A percentile compares a stretch with the other conserved stretches of the same genome.
phyloP scores from a whole-genome alignment of 2,797 vertebrate species.

The Clarias laeviceps region DNA sequence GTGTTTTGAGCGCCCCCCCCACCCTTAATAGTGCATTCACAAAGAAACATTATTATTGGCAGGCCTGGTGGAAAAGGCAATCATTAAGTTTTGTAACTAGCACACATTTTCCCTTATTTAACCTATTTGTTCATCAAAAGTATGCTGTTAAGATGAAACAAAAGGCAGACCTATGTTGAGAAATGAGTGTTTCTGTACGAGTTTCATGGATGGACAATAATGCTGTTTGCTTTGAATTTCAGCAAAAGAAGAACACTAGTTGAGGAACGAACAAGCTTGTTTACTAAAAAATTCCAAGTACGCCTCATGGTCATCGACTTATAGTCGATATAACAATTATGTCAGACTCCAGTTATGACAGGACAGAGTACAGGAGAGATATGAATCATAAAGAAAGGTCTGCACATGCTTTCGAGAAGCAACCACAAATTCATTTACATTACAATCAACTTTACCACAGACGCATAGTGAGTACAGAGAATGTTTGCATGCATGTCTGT shows the following conservation, averaged over 20 bases:
- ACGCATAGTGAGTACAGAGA: not conserved
- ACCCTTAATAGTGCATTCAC: slow-evolving; percentile 49
- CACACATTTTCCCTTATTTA: slow-evolving; percentile 47
- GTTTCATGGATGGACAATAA: slow-evolving; percentile 44
- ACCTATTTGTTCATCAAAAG: slow-evolving; percentile 50
- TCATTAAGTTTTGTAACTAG: slow-evolving; percentile 48
- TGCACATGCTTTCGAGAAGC: slow-evolving; percentile 11
- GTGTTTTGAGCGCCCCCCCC: slow-evolving; percentile 45
- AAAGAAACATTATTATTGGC: slow-evolving; percentile 59
- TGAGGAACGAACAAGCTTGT: slow-evolving; percentile 36
- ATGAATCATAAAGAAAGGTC: slow-evolving; percentile 34
- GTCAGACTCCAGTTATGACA: slow-evolving; percentile 62
- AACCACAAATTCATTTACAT: slow-evolving; percentile 34
- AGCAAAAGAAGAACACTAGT: slow-evolving; percentile 27
- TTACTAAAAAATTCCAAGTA: not conserved
- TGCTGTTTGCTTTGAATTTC: not conserved
- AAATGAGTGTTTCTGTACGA: slow-evolving; percentile 28
- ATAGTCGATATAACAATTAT: slow-evolving; percentile 34
- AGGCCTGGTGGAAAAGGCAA: slow-evolving; percentile 59
- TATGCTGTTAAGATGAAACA: slow-evolving; percentile 30
- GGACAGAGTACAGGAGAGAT: slow-evolving; percentile 53
- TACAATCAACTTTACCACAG: slow-evolving; percentile 20
- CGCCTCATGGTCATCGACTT: slow-evolving; percentile 11
- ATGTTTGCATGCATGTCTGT: not conserved
- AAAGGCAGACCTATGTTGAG: slow-evolving; percentile 21